phyloP scores from a whole-genome alignment of 2,888 invertebrate species.

The Eurytoma adleriae region DNA sequence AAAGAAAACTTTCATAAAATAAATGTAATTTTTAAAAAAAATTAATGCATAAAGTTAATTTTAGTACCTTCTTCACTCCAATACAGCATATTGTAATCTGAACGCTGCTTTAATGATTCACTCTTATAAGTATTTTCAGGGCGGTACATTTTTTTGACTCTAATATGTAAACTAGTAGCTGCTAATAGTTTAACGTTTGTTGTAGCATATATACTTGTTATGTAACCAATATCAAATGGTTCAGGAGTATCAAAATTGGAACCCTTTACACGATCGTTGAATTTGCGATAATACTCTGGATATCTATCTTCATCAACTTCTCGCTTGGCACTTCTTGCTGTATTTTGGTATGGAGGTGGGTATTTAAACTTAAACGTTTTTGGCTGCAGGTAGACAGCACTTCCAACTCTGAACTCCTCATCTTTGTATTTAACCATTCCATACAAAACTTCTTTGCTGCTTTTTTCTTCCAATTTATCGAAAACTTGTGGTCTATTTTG shows the following conservation, averaged over 20 bases:
- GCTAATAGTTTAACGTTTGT: conserved; percentile 78
- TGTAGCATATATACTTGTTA: conserved; percentile 80
- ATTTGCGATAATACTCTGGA: conserved; percentile 89
- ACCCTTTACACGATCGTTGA: conserved; percentile 82
- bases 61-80: conserved; percentile 87
- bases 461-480: conserved; percentile 78
- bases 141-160: conserved; percentile 84
- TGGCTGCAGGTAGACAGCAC: conserved; percentile 83
- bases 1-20: conserved; percentile 9
- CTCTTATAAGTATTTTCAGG: conserved; percentile 86
- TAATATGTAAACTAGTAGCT: conserved; percentile 81
- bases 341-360: conserved; percentile 54
- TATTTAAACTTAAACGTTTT: conserved; percentile 80
- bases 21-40: conserved; percentile 11
- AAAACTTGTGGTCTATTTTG: conserved; percentile 59
- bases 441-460: conserved; percentile 76
- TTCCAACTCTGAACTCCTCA: conserved; percentile 82
- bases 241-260: conserved; percentile 85
- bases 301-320: conserved; percentile 84
- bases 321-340: conserved; percentile 37
- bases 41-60: neutral
- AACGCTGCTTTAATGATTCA: conserved; percentile 78
- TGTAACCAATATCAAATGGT: conserved; percentile 86
- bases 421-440: conserved; percentile 79
- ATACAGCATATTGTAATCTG: conserved; percentile 85